Evolutionary conservation across 2,113 vertebrate genomes (phyloP).

Genomic region (Eulemur rufifrons): DNA sequence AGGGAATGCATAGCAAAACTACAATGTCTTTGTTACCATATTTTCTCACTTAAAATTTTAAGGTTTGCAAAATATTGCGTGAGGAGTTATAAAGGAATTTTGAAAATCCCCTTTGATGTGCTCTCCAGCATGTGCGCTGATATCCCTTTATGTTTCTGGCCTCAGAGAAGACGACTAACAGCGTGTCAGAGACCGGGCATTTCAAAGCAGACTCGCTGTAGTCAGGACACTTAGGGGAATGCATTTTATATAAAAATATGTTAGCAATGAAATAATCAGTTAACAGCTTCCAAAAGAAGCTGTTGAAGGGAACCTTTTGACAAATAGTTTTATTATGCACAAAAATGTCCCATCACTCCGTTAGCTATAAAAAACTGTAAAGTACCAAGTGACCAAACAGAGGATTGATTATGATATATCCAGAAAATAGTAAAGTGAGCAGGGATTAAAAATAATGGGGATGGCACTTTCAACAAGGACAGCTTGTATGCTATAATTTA

Average conservation of each 20-base stretch:
- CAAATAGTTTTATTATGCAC: background rate
- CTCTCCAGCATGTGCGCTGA: background rate
- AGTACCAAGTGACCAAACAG: background rate
- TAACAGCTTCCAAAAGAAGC: background rate
- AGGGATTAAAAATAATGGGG: background rate
- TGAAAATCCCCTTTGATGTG: background rate
- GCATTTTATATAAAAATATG: background rate
- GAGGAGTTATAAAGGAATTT: background rate
- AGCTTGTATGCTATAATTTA: background rate
- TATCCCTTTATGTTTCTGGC: background rate
- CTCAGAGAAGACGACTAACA: background rate
- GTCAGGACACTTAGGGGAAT: background rate
- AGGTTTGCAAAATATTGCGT: background rate
- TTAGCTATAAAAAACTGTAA: background rate
- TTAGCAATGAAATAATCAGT: background rate
- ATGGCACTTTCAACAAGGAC: background rate
- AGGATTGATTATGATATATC: background rate
- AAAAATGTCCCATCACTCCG: background rate
- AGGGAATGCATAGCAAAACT: background rate
- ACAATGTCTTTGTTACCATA: background rate
- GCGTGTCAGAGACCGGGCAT: background rate
- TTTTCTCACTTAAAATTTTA: conserved; percentile 6
- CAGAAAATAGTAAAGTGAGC: background rate
- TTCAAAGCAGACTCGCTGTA: background rate
- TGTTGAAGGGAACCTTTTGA: too few species aligned